Evolutionary conservation across 2,113 vertebrate genomes (phyloP).

Genomic region (Erythrocercus mccallii): DNA sequence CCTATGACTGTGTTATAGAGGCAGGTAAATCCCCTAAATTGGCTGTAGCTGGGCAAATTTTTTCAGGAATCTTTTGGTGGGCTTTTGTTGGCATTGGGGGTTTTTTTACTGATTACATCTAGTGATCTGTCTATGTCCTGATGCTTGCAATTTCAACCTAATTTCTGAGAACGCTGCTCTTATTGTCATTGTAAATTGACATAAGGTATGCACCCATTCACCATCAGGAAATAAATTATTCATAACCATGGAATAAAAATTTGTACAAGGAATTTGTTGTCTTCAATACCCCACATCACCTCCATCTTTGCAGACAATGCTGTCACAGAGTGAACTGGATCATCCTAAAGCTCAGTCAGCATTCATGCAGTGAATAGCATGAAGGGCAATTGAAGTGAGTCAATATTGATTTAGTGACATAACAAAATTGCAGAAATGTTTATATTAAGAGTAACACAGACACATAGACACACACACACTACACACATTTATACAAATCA

Average conservation of each 20-base stretch:
- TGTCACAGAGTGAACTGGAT: background rate
- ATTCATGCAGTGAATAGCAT: slow-evolving; percentile 27
- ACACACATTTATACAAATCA: background rate
- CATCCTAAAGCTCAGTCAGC: slow-evolving; percentile 9
- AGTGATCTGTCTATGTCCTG: background rate
- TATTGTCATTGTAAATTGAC: background rate
- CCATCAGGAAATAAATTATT: background rate
- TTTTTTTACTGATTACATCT: background rate
- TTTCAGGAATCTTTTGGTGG: background rate
- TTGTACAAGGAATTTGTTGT: background rate
- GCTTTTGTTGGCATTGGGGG: rapidly evolving
- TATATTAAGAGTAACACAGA: background rate
- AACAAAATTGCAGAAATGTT: slow-evolving; percentile 39
- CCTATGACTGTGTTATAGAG: background rate
- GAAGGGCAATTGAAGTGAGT: slow-evolving; percentile 40
- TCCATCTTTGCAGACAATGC: slow-evolving; percentile 2
- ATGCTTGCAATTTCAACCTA: background rate
- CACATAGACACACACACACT: background rate
- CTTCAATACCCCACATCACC: background rate
- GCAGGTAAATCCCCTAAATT: background rate
- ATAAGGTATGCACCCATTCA: background rate
- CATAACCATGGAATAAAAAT: background rate
- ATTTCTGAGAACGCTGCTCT: background rate
- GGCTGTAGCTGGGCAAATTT: background rate
- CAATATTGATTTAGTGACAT: slow-evolving; percentile 56